phyloP scores from a whole-genome alignment of 2,113 vertebrate genomes.

The Polypterus senegalus region DNA sequence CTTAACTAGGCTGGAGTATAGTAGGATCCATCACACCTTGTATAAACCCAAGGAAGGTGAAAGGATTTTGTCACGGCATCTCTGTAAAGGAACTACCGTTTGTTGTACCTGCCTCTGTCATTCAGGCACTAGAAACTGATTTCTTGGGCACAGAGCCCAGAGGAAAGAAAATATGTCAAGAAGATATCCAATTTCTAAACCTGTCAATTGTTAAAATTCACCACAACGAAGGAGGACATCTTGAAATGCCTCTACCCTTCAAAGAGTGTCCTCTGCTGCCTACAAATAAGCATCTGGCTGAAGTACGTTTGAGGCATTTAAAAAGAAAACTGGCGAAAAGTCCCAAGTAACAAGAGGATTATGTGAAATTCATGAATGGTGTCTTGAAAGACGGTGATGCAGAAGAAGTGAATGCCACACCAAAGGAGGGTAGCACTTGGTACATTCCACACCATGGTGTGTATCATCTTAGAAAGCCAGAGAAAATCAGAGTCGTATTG shows the following conservation, averaged over 20 bases:
- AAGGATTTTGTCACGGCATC: slow-evolving; percentile 9
- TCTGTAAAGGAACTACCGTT: slow-evolving; percentile 16
- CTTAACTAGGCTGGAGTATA: slow-evolving; percentile 20
- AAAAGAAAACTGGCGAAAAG: slow-evolving; percentile 1
- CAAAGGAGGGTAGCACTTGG: not conserved
- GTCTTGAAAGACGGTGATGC: slow-evolving; percentile 12
- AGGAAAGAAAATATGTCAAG: slow-evolving; percentile 17
- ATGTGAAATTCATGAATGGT: slow-evolving; percentile 7
- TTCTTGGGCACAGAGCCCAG: slow-evolving; percentile 7
- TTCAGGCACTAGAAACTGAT: slow-evolving; percentile 18
- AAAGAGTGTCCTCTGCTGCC: not conserved
- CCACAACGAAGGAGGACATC: slow-evolving; percentile 11
- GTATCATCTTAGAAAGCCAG: slow-evolving; percentile 3
- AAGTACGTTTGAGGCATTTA: not conserved
- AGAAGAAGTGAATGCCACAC: not conserved
- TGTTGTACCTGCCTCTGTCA: slow-evolving; percentile 15
- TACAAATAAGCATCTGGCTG: not conserved
- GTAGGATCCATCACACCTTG: slow-evolving; percentile 5
- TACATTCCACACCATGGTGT: slow-evolving; percentile 7
- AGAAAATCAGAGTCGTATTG: slow-evolving; percentile 2
- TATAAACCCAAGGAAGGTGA: slow-evolving; percentile 7
- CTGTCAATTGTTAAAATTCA: not conserved
- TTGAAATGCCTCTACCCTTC: slow-evolving; percentile 15
- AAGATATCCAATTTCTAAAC: slow-evolving; percentile 15
- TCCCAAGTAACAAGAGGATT: slow-evolving; percentile 4